These are phyloP conservation scores for Stegodyphus mimosarum DNA, from an alignment of 1,140 invertebrate genomes.

Conservation along the genomic window DNA sequence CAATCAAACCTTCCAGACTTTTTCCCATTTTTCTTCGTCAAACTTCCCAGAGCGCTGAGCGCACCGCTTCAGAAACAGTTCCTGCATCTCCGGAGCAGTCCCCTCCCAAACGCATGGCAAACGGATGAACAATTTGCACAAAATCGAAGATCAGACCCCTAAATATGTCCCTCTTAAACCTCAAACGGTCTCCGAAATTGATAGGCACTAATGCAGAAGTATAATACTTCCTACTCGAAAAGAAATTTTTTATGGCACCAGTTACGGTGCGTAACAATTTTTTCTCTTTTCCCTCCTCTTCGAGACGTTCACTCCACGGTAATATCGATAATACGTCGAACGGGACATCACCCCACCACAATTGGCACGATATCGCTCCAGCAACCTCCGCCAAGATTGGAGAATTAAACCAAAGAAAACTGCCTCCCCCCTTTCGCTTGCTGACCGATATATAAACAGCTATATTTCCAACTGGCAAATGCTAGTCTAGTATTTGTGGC, in stretches of 20 bases:
- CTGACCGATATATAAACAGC: constrained; percentile 5
- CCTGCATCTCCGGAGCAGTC: too few relatives aligned
- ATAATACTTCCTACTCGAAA: constrained; percentile 32
- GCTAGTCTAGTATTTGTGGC: constrained; percentile 17
- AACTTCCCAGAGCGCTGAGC: too few relatives aligned
- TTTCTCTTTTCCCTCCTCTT: constrained; percentile 8
- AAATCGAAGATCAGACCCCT: background rate
- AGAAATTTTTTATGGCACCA: constrained; percentile 26
- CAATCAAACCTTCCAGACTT: too few relatives aligned
- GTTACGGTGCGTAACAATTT: constrained; percentile 33
- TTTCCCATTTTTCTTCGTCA: too few relatives aligned
- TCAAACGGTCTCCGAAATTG: constrained; percentile 9
- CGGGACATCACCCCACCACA: constrained; percentile 17
- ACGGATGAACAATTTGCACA: too few relatives aligned
- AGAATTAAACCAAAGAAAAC: background rate
- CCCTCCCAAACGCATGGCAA: too few relatives aligned
- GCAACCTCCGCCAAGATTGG: background rate
- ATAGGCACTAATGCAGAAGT: constrained; percentile 38
- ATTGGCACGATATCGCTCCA: constrained; percentile 41
- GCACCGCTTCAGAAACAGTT: too few relatives aligned
- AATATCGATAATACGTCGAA: constrained; percentile 57
- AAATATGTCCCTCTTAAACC: background rate
- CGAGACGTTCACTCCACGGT: constrained; percentile 4
- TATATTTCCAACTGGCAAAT: constrained; percentile 23
- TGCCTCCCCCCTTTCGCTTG: background rate